Conservation (phyloP, 2,113 vertebrate species). For the Sorex fumeus region DNA sequence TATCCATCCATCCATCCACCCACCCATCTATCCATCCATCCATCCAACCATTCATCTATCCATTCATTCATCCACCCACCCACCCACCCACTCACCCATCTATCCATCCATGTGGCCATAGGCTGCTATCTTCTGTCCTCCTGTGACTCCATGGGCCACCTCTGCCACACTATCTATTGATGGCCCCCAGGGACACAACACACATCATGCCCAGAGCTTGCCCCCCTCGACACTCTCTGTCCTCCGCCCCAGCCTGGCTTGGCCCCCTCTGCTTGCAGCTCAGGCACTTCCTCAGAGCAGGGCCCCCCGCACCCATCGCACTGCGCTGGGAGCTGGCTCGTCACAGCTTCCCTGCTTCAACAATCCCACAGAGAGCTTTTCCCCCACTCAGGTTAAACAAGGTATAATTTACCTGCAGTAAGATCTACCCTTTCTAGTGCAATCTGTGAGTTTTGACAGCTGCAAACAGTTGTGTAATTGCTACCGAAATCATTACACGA, state of each 20-base stretch:
- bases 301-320: background rate
- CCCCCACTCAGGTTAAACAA: background rate
- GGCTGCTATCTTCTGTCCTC: background rate
- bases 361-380: background rate
- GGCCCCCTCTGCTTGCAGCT: background rate
- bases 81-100: no score
- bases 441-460: background rate
- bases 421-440: background rate
- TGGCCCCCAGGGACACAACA: background rate
- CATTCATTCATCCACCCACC: no score
- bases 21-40: no score
- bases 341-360: slow-evolving; percentile 15
- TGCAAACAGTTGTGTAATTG: background rate
- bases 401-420: background rate
- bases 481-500: no score
- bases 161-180: background rate
- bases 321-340: background rate
- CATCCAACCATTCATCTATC: no score
- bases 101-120: background rate
- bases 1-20: no score
- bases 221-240: background rate
- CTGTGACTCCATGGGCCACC: no score
- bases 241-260: background rate
- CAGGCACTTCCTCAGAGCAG: background rate
- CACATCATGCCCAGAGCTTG: background rate